Percentiles rank a stretch among this genome's conserved stretches.
phyloP scores from a whole-genome alignment of 2,797 vertebrate species.

The Capromys pilorides region DNA sequence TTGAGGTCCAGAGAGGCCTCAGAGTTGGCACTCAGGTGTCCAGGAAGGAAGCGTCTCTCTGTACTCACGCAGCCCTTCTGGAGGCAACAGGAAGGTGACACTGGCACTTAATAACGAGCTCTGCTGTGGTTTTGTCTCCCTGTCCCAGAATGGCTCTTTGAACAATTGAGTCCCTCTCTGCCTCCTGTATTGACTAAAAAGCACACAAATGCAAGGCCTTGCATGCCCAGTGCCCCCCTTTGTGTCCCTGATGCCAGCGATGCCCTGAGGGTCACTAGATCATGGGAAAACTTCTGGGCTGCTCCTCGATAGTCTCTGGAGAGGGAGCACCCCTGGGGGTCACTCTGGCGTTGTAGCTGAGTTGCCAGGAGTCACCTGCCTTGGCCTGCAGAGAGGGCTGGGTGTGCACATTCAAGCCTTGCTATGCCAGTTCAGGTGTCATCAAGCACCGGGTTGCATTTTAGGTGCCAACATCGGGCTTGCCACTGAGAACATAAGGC shows the following conservation, averaged over 20 bases:
- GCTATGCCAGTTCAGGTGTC: background rate
- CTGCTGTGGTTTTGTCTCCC: background rate
- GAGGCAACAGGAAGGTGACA: background rate
- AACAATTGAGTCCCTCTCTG: background rate
- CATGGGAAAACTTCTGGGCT: background rate
- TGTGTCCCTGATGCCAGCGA: background rate
- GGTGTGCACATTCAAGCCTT: background rate
- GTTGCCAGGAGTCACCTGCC: background rate
- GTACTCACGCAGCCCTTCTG: accelerated
- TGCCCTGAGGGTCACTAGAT: background rate
- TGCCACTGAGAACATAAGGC: background rate
- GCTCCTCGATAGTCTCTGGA: background rate
- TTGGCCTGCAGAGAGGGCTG: background rate
- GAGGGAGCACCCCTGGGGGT: background rate
- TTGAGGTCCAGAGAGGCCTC: background rate
- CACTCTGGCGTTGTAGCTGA: background rate
- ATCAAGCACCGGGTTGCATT: background rate
- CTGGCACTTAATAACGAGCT: background rate
- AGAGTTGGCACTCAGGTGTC: background rate
- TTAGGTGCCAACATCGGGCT: background rate
- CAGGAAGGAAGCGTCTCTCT: background rate
- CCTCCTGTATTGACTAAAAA: background rate
- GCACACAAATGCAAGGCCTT: background rate
- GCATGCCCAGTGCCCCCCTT: no score
- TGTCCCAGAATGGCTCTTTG: background rate